These are phyloP conservation scores for Podotricha telesiphe DNA, from an alignment of 2,888 invertebrate genomes.

Conservation along the genomic window DNA sequence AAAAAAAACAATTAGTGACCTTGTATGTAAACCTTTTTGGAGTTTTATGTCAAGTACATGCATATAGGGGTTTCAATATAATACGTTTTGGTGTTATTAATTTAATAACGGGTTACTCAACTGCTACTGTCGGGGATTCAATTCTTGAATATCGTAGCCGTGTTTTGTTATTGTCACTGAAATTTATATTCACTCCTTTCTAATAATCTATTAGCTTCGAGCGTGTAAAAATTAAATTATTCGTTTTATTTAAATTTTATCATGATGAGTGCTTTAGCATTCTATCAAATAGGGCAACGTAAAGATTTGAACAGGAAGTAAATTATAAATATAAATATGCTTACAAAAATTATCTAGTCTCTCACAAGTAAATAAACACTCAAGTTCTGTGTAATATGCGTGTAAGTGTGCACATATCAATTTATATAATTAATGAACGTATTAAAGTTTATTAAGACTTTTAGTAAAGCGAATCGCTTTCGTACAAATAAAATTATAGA, in stretches of 20 bases:
- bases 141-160: not conserved
- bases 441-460: too few relatives aligned
- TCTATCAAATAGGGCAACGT: not conserved
- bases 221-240: not conserved
- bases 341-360: slow-evolving; percentile 1
- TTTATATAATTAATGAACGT: not conserved
- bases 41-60: slow-evolving; percentile 23
- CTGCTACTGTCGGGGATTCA: not conserved
- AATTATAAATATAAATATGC: not conserved
- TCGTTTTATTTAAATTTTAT: not conserved
- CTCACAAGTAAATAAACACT: slow-evolving; percentile 6
- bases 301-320: slow-evolving; percentile 13
- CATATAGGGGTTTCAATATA: slow-evolving; percentile 3
- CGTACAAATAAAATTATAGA: not conserved
- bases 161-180: not conserved
- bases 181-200: not conserved
- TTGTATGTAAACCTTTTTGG: slow-evolving; percentile 24
- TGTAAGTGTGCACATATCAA: not conserved
- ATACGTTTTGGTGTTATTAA: not conserved
- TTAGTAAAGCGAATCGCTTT: not conserved
- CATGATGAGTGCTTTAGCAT: not conserved
- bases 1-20: slow-evolving; percentile 20
- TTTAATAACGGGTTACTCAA: not conserved
- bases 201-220: not conserved
- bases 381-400: not conserved